Evolutionary conservation across 2,888 invertebrate genomes (phyloP).

Genomic region (Micropterix aruncella): DNA sequence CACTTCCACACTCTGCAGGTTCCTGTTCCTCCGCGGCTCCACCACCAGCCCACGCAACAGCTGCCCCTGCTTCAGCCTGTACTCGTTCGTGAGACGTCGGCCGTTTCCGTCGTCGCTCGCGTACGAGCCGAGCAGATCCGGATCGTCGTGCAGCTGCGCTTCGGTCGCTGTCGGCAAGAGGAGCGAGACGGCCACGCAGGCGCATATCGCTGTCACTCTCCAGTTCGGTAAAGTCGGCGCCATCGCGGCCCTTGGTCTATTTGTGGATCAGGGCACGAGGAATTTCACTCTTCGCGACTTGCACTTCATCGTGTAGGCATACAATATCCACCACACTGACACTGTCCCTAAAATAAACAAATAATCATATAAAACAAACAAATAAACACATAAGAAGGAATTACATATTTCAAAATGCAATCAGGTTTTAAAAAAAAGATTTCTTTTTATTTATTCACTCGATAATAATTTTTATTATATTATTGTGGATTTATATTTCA

Average conservation of each 20-base stretch:
- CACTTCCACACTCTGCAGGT: constrained; percentile 54
- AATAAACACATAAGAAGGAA: too few species aligned
- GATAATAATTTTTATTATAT: too few species aligned
- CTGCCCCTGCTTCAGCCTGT: constrained; percentile 48
- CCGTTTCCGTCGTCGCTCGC: constrained; percentile 25
- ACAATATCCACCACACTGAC: too few species aligned
- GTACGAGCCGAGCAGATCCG: constrained; percentile 9
- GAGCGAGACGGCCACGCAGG: constrained; percentile 27
- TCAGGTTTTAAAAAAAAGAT: too few species aligned
- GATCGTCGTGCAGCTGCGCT: constrained; percentile 28
- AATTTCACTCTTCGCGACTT: not conserved
- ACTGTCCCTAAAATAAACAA: too few species aligned
- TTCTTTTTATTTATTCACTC: too few species aligned
- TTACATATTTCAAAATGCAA: too few species aligned
- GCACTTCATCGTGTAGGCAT: too few species aligned
- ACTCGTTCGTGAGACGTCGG: constrained; percentile 40
- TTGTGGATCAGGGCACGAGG: not conserved
- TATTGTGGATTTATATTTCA: too few species aligned
- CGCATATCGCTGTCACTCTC: not conserved
- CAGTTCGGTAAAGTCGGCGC: too few species aligned
- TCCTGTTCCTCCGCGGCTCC: constrained; percentile 45
- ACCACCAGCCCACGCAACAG: constrained; percentile 50
- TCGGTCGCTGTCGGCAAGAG: constrained; percentile 14
- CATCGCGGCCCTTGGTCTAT: not conserved
- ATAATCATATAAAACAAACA: too few species aligned